Conservation (phyloP, 2,888 invertebrate species). For the Leptinotarsa rubiginosa region DNA sequence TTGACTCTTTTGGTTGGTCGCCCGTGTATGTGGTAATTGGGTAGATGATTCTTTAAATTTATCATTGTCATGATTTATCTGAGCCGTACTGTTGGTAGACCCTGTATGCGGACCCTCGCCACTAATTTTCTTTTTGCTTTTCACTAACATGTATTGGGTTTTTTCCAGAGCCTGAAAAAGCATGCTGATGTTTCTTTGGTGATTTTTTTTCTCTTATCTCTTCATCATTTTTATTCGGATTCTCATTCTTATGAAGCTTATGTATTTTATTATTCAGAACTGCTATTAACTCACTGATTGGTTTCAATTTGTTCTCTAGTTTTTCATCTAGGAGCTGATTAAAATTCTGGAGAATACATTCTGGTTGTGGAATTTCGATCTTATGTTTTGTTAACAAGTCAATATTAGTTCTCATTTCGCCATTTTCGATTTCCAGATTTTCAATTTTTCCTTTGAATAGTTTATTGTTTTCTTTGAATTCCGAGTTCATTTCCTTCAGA, state of each 20-base stretch:
- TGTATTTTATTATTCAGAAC: slow-evolving; percentile 19
- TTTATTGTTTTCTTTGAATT: no score
- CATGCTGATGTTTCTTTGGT: slow-evolving; percentile 21
- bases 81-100: slow-evolving; percentile 9
- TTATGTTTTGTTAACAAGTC: no score
- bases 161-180: slow-evolving; percentile 22
- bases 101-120: slow-evolving; percentile 18
- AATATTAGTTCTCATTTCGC: no score
- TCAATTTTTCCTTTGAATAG: no score
- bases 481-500: no score
- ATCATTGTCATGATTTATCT: slow-evolving; percentile 24
- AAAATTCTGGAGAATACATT: no score
- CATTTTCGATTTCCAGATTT: no score
- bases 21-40: slow-evolving; percentile 20
- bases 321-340: no score
- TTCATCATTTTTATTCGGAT: slow-evolving; percentile 19
- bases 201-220: slow-evolving; percentile 19
- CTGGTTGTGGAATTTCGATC: no score
- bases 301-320: no score
- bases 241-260: slow-evolving; percentile 21
- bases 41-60: slow-evolving; percentile 19
- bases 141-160: slow-evolving; percentile 19
- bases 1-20: slow-evolving; percentile 22
- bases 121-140: slow-evolving; percentile 18
- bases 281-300: slow-evolving; percentile 16